A percentile compares a stretch with the other conserved stretches of the same genome.
Conservation (phyloP, 1,140 invertebrate genomes). For the Hyles euphorbiae region DNA sequence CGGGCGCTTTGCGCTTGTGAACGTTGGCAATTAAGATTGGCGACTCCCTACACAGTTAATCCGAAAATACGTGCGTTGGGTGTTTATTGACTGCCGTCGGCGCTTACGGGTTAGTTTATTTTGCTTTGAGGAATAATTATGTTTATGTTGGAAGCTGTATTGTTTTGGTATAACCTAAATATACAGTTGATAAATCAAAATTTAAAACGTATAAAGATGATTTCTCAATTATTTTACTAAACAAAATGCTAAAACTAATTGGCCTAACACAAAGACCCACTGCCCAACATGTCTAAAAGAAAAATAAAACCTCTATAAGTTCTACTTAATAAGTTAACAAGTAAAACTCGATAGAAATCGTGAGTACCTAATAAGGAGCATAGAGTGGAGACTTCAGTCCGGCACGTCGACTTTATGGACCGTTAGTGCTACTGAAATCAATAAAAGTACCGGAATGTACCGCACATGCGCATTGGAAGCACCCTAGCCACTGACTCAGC, state of each 20-base stretch:
- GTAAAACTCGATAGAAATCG: constrained; percentile 50
- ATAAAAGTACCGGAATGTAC: constrained; percentile 79
- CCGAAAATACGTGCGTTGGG: constrained; percentile 63
- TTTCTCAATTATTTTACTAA: too few relatives aligned
- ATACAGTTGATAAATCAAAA: too few relatives aligned
- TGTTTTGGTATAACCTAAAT: too few relatives aligned
- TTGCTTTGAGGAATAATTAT: constrained; percentile 10
- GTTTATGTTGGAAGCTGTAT: too few relatives aligned
- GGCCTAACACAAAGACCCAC: too few relatives aligned
- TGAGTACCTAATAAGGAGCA: constrained; percentile 71
- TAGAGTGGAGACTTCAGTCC: constrained; percentile 62
- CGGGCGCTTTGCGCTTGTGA: constrained; percentile 28
- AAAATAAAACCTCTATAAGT: constrained; percentile 14
- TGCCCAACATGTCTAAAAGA: background rate
- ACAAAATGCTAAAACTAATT: too few relatives aligned
- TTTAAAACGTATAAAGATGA: too few relatives aligned
- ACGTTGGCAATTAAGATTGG: constrained; percentile 61
- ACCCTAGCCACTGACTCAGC: constrained; percentile 63
- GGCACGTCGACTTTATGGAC: constrained; percentile 69
- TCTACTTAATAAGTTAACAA: constrained; percentile 64
- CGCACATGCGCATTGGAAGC: constrained; percentile 72
- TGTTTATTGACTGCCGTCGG: constrained; percentile 63
- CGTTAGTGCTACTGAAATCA: constrained; percentile 81
- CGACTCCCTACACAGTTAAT: constrained; percentile 63
- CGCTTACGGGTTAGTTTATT: constrained; percentile 41